Conservation (phyloP, 2,888 invertebrate genomes). For the Hoplodrina ambigua region DNA sequence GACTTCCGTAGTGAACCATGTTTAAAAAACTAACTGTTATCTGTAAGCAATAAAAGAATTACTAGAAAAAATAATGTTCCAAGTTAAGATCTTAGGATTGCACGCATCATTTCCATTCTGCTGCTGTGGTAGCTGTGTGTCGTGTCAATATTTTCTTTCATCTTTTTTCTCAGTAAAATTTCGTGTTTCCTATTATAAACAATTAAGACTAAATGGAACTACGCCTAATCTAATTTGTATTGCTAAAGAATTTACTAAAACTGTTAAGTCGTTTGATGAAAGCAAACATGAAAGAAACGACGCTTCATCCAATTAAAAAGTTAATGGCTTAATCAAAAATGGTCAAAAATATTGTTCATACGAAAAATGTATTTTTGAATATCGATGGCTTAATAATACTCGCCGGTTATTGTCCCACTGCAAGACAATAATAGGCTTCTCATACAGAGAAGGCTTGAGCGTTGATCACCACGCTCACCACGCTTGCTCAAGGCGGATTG, state of each 20-base stretch:
- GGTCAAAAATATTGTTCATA: too few relatives aligned
- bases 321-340: not conserved
- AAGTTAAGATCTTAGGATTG: constrained; percentile 47
- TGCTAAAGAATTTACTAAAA: constrained; percentile 12
- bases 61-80: constrained; percentile 34
- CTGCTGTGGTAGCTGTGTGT: constrained; percentile 20
- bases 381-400: not conserved
- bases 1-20: not conserved
- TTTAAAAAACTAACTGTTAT: constrained; percentile 13
- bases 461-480: too few relatives aligned
- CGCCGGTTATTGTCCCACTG: too few relatives aligned
- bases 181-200: constrained; percentile 31
- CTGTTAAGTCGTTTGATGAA: constrained; percentile 4
- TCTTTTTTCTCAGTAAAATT: constrained; percentile 41
- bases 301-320: not conserved
- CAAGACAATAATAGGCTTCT: too few relatives aligned
- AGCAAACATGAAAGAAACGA: constrained; percentile 6
- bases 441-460: too few relatives aligned
- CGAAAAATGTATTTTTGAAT: not conserved
- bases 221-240: constrained; percentile 24
- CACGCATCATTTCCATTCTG: constrained; percentile 53
- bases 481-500: too few relatives aligned
- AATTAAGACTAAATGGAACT: constrained; percentile 45
- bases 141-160: constrained; percentile 44
- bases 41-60: constrained; percentile 37